Conservation (phyloP, 2,113 vertebrate genomes). For the Phrynocephalus versicolor region DNA sequence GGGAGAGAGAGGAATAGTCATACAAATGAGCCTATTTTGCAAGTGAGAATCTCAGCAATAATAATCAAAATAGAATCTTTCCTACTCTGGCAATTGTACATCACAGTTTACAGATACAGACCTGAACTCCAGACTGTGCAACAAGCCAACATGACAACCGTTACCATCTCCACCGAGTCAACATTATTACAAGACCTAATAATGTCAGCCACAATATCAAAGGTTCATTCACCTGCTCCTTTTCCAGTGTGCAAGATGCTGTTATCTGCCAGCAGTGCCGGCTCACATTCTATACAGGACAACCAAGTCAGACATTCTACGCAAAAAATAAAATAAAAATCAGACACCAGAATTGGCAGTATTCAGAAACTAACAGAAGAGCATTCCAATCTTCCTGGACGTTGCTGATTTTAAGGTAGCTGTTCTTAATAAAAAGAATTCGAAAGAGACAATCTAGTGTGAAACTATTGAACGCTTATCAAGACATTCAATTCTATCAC, state of each 20-base stretch:
- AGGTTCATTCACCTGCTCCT: background rate
- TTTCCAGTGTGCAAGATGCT: background rate
- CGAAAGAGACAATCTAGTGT: background rate
- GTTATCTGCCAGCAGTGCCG: background rate
- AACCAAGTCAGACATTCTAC: background rate
- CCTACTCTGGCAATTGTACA: background rate
- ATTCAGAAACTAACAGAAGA: background rate
- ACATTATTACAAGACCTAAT: background rate
- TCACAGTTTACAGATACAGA: background rate
- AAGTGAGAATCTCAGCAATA: background rate
- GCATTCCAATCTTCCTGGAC: background rate
- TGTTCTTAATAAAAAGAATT: background rate
- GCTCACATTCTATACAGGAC: background rate
- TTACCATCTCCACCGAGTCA: background rate
- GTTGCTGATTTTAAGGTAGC: background rate
- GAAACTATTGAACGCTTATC: background rate
- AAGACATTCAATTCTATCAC: background rate
- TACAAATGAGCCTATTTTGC: background rate
- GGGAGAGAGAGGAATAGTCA: background rate
- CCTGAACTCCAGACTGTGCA: background rate
- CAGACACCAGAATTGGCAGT: background rate
- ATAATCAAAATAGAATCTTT: background rate
- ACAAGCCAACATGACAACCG: background rate
- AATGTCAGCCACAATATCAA: background rate
- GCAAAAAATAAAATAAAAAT: background rate